A percentile compares a stretch with the other conserved stretches of the same genome.
Conservation (phyloP, 2,113 vertebrate genomes). For the Nipponia nippon region DNA sequence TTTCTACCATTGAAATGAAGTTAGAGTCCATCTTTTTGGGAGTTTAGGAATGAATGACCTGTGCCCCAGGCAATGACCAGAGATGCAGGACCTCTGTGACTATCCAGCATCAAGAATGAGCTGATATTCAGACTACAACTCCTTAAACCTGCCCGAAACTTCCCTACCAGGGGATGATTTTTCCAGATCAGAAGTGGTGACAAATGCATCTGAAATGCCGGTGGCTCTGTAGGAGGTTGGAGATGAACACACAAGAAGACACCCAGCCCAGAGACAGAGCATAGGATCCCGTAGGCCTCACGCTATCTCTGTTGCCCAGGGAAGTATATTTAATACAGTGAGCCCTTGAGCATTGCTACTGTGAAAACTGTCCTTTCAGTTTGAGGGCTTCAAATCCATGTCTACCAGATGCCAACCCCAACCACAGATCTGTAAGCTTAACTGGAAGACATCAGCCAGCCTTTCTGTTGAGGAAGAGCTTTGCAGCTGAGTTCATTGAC, state of each 20-base stretch:
- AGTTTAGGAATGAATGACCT: not conserved
- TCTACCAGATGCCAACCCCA: not conserved
- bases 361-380: not conserved
- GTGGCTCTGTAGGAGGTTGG: not conserved
- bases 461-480: not conserved
- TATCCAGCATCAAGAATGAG: not conserved
- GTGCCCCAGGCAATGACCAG: not conserved
- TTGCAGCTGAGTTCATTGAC: not conserved
- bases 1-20: not conserved
- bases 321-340: not conserved
- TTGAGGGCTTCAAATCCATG: not conserved
- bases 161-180: not conserved
- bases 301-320: fast-evolving
- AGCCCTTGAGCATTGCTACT: not conserved
- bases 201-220: not conserved
- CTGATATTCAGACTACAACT: not conserved
- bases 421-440: not conserved
- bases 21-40: not conserved
- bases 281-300: not conserved
- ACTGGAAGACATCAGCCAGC: not conserved
- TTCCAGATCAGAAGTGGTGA: not conserved
- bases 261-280: not conserved
- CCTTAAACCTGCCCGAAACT: not conserved
- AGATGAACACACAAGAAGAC: not conserved
- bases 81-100: not conserved